Percentiles rank a stretch among this genome's conserved stretches.
phyloP scores from a whole-genome alignment of 2,888 invertebrate genomes.

The Aphidoletes aphidimyza region DNA sequence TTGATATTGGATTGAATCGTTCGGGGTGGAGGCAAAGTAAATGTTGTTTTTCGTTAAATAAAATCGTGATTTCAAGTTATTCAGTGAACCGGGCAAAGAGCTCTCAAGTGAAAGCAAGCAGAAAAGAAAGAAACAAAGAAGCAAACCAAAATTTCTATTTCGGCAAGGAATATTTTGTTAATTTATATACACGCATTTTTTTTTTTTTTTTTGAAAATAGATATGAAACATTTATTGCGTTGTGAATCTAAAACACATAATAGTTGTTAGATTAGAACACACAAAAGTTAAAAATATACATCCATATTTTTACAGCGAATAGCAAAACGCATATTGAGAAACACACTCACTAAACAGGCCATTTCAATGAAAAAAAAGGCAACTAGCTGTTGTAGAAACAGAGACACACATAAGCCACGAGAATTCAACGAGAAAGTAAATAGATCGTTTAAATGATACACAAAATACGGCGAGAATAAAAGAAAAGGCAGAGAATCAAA shows the following conservation, averaged over 20 bases:
- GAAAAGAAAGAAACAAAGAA: neutral
- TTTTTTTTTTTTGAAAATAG: too few relatives aligned
- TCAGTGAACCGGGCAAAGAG: too few relatives aligned
- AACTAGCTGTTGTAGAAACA: neutral
- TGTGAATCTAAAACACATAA: conserved; percentile 15
- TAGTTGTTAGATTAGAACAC: conserved; percentile 40
- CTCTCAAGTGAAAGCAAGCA: too few relatives aligned
- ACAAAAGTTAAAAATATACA: conserved; percentile 49
- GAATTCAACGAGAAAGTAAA: conserved; percentile 39
- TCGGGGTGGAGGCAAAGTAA: too few relatives aligned
- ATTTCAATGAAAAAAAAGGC: neutral
- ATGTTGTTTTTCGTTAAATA: too few relatives aligned
- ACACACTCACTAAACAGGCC: conserved; percentile 21
- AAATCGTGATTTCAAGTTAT: too few relatives aligned
- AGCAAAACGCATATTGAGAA: conserved; percentile 39
- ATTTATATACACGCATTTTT: conserved; percentile 36
- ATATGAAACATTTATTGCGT: conserved; percentile 17
- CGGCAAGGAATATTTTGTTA: neutral
- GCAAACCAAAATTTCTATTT: neutral
- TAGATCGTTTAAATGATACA: conserved; percentile 26
- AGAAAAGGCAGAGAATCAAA: neutral
- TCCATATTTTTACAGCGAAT: conserved; percentile 41
- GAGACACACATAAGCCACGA: neutral
- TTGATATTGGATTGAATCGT: neutral
- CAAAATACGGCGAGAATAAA: neutral